These are phyloP conservation scores for Cyanoramphus novaezelandiae DNA, from an alignment of 2,113 vertebrate genomes.

Conservation along the genomic window DNA sequence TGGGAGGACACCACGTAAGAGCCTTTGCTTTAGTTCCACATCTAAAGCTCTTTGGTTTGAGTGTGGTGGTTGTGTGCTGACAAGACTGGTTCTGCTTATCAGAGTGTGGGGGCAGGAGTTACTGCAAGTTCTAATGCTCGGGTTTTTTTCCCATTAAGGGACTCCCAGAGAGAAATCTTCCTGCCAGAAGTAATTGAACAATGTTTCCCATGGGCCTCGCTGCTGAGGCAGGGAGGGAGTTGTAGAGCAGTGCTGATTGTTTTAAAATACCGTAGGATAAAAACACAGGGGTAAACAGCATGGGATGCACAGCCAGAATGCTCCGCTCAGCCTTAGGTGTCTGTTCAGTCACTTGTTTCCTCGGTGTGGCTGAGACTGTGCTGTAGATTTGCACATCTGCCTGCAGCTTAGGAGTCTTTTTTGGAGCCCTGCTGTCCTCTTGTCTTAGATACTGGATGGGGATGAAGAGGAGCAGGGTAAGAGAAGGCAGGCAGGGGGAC, in stretches of 20 bases:
- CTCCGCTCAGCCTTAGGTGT: not conserved
- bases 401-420: not conserved
- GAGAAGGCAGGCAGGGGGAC: not conserved
- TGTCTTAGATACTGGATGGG: not conserved
- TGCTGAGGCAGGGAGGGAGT: not conserved
- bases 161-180: slow-evolving; percentile 11
- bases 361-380: not conserved
- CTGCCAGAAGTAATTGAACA: not conserved
- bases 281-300: not conserved
- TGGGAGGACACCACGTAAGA: slow-evolving; percentile 99
- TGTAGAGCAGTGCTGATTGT: not conserved
- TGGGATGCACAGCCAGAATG: not conserved
- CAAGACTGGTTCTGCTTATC: not conserved
- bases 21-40: not conserved
- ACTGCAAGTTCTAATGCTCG: not conserved
- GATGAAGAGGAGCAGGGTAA: not conserved
- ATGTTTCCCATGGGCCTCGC: not conserved
- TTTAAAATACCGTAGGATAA: not conserved
- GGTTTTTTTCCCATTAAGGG: not conserved
- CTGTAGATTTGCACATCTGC: not conserved
- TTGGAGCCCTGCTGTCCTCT: not conserved
- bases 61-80: not conserved
- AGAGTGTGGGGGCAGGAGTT: not conserved
- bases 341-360: not conserved
- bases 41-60: not conserved